Evolutionary conservation across 2,888 invertebrate species (phyloP).

Genomic region (Dolichomitus sp.): DNA sequence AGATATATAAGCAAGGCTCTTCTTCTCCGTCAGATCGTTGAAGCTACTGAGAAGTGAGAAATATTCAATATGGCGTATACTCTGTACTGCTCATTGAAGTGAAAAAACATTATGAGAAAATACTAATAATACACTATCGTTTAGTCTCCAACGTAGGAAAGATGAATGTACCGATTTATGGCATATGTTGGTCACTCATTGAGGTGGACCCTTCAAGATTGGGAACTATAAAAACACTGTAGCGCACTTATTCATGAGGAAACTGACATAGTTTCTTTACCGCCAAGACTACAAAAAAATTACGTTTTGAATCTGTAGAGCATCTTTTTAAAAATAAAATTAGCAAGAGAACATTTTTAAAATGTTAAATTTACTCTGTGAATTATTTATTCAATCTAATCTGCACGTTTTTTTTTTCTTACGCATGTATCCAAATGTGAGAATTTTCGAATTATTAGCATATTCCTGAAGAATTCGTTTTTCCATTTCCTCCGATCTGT

Average conservation of each 20-base stretch:
- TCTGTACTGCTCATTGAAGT: constrained; percentile 51
- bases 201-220: not conserved
- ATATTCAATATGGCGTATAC: constrained; percentile 80
- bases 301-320: too few relatives aligned
- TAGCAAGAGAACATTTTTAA: too few relatives aligned
- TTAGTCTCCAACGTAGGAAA: not conserved
- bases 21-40: constrained; percentile 51
- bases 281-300: too few relatives aligned
- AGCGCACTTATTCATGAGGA: too few relatives aligned
- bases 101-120: constrained; percentile 18
- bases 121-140: constrained; percentile 2
- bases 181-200: not conserved
- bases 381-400: not conserved
- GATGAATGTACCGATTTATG: not conserved
- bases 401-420: not conserved
- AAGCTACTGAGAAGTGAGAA: constrained; percentile 67
- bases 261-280: too few relatives aligned
- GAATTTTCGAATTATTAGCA: constrained; percentile 47
- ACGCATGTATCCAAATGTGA: constrained; percentile 56
- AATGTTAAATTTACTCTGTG: too few relatives aligned
- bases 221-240: not conserved
- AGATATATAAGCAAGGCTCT: constrained; percentile 15
- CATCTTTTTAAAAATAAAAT: too few relatives aligned
- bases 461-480: constrained; percentile 58
- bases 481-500: constrained; percentile 40